A percentile compares a stretch with the other conserved stretches of the same genome.
Conservation (phyloP, 2,888 invertebrate species). For the Megastigmus dorsalis region DNA sequence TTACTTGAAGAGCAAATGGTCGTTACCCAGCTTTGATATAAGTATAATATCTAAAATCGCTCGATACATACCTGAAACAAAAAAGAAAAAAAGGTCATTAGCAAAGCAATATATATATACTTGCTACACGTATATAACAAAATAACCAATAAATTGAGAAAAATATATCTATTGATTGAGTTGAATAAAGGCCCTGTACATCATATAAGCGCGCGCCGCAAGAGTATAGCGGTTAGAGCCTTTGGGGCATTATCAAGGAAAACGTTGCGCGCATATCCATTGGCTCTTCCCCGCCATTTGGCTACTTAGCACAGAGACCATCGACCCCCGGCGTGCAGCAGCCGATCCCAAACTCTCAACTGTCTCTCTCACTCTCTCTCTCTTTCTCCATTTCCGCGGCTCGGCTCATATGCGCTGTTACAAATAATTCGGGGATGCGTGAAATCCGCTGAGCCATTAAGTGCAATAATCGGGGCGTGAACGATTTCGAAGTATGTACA, state of each 20-base stretch:
- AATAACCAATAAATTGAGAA: slow-evolving; percentile 1
- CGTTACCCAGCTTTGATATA: too few species aligned
- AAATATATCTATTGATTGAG: neutral
- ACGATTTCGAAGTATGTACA: slow-evolving; percentile 57
- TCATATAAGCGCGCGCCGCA: neutral
- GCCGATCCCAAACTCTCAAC: too few species aligned
- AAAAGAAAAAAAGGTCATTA: too few species aligned
- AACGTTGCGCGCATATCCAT: slow-evolving; percentile 7
- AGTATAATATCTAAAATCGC: too few species aligned
- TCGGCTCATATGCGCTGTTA: slow-evolving; percentile 30
- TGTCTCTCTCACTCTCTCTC: too few species aligned
- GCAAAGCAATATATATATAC: too few species aligned
- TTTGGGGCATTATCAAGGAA: slow-evolving; percentile 3
- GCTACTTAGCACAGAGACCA: neutral
- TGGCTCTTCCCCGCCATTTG: slow-evolving; percentile 5
- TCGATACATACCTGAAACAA: slow-evolving; percentile 21
- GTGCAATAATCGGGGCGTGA: slow-evolving; percentile 70
- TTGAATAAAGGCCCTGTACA: neutral
- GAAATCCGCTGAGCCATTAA: slow-evolving; percentile 71
- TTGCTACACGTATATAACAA: too few species aligned
- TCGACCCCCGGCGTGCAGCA: slow-evolving; percentile 28
- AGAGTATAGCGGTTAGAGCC: neutral
- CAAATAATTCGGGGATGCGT: slow-evolving; percentile 74
- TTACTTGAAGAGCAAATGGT: too few species aligned
- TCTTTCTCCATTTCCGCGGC: slow-evolving; percentile 49